Percentiles rank a stretch among this genome's conserved stretches.
phyloP scores from a whole-genome alignment of 2,888 invertebrate genomes.

The Limnephilus marmoratus region DNA sequence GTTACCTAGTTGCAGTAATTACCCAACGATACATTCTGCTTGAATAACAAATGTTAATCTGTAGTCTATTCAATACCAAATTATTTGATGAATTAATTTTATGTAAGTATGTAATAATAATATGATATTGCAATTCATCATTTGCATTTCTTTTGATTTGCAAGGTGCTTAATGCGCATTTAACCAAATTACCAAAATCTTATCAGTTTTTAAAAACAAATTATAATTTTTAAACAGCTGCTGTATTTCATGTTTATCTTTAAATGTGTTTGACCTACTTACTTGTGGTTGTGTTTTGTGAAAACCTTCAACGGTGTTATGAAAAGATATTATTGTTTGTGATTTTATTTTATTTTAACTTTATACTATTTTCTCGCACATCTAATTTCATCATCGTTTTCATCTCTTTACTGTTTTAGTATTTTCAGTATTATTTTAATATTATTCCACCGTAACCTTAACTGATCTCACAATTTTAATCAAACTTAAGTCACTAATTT shows the following conservation, averaged over 20 bases:
- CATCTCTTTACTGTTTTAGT: background rate
- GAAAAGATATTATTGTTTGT: background rate
- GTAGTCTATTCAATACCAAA: background rate
- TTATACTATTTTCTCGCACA: background rate
- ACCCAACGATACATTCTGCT: too few relatives aligned
- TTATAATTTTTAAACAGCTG: background rate
- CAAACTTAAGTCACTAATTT: conserved; percentile 30
- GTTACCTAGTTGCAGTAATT: too few relatives aligned
- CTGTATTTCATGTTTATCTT: background rate
- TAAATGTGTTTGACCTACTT: background rate
- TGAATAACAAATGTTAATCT: background rate
- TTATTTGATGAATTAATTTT: background rate
- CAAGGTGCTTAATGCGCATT: background rate
- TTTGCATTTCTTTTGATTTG: background rate
- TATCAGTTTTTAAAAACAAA: background rate
- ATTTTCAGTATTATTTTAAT: conserved; percentile 37
- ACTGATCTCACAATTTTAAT: conserved; percentile 42
- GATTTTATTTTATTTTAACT: background rate
- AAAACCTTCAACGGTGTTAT: background rate
- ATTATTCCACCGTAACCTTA: background rate
- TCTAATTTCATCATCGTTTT: conserved; percentile 4
- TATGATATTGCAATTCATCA: background rate
- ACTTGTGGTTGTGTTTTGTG: background rate
- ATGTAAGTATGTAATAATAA: too few relatives aligned
- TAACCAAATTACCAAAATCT: background rate